These are phyloP conservation scores for Esperia sulphurella DNA, from an alignment of 2,888 invertebrate genomes.

Conservation along the genomic window DNA sequence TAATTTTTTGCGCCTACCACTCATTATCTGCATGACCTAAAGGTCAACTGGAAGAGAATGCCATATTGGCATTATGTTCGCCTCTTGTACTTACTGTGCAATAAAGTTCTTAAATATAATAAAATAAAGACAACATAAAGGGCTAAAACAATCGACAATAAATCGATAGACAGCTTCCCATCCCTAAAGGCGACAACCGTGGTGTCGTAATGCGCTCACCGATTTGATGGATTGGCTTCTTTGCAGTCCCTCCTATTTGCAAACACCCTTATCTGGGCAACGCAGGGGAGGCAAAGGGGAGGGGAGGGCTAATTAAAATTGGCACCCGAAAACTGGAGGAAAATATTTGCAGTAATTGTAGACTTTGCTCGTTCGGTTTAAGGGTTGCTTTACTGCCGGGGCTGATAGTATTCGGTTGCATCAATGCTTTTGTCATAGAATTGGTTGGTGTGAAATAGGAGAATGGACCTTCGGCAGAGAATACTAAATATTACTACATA, in stretches of 20 bases:
- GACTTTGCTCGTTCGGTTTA: conserved; percentile 25
- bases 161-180: conserved; percentile 26
- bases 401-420: background rate
- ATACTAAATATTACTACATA: too few relatives aligned
- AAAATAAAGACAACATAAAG: too few relatives aligned
- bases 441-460: background rate
- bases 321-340: conserved; percentile 45
- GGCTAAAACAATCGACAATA: conserved; percentile 20
- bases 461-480: background rate
- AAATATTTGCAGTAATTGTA: background rate
- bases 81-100: too few relatives aligned
- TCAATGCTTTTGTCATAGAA: background rate
- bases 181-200: conserved; percentile 56
- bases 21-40: too few relatives aligned
- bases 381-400: conserved; percentile 19
- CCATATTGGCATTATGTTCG: too few relatives aligned
- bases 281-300: conserved; percentile 24
- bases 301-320: conserved; percentile 72
- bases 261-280: conserved; percentile 71
- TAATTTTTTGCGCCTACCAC: too few relatives aligned
- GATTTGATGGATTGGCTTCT: conserved; percentile 80
- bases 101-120: too few relatives aligned
- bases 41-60: too few relatives aligned
- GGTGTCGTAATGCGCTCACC: conserved; percentile 76
- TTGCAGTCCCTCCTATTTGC: conserved; percentile 75